Base-by-base conservation (phyloP, 2,888 invertebrate species). In the Leuctra nigra region DNA sequence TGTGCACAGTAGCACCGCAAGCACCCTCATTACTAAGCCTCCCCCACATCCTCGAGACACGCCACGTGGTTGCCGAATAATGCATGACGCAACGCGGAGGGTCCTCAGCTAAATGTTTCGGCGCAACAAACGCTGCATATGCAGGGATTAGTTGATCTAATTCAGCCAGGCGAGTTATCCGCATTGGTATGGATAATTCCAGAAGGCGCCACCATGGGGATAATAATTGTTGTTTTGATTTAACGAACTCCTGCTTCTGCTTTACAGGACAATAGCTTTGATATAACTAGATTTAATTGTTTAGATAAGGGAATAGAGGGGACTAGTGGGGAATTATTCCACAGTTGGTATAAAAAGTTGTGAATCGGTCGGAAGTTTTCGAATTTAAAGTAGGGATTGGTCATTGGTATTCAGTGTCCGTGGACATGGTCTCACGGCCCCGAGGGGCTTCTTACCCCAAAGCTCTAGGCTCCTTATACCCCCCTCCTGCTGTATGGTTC, bases 391-490 rank as follows among this genome's bases (percentile, higher is more conserved):
- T 44, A n/a, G 22, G n/a, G 23, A 23, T 44, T 23, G 22, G 33
- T 33, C 35, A 50, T 50, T 50, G 29, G 50, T 50, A 50, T 50
- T 50, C 50, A 50, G 50, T 35, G 20, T 16, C 7, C 35, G 33
- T 16, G 50, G 35, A 18, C 23, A n/a, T 44, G 44, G 44, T 18
- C 20, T 18, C 23, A n/a, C 13, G 11, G 9, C 33, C 50, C 16
- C 50, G 20, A 1, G 50, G 50, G 33, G 22, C 50, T 50, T 22
- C 35, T 35, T 33, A 41, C 38, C 38, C 38, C 9, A 4, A 23
- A n/a, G n/a, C n/a, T n/a, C n/a, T n/a, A n/a, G n/a, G n/a, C n/a
- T n/a, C n/a, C n/a, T n/a, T n/a, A n/a, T n/a, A n/a, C n/a, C n/a
- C n/a, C n/a, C n/a, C n/a, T n/a, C n/a, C n/a, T n/a, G n/a, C n/a